Conservation (phyloP, 2,888 invertebrate species). For the Molorchus minor region DNA sequence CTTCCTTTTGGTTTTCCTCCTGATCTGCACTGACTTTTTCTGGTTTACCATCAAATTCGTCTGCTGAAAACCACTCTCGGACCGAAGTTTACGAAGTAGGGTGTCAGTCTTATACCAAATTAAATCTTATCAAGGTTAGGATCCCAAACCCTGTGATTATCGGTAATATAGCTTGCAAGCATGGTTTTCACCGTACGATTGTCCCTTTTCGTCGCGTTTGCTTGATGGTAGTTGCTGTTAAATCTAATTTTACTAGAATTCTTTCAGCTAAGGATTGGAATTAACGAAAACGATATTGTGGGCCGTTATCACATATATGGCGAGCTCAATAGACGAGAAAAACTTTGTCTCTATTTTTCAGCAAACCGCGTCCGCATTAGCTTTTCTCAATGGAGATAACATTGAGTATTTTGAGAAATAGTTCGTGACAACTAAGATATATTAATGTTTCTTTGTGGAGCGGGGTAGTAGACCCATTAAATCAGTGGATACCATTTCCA, state of each 20-base stretch:
- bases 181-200: constrained; percentile 48
- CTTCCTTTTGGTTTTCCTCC: neutral
- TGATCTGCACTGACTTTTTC: neutral
- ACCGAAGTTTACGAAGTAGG: constrained; percentile 34
- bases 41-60: neutral
- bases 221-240: constrained; percentile 23
- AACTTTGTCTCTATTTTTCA: constrained; percentile 23
- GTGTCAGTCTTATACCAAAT: constrained; percentile 34
- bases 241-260: constrained; percentile 6
- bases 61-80: neutral
- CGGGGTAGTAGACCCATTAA: constrained; percentile 23
- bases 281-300: constrained; percentile 22
- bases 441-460: constrained; percentile 16
- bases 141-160: too few species aligned
- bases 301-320: constrained; percentile 27
- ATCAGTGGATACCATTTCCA: constrained; percentile 16
- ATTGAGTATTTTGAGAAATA: constrained; percentile 28
- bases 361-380: constrained; percentile 13
- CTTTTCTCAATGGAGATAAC: constrained; percentile 19
- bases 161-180: constrained; percentile 44
- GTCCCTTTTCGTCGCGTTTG: constrained; percentile 35
- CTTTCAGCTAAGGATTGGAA: constrained; percentile 10
- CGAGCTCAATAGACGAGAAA: constrained; percentile 30
- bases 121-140: constrained; percentile 30
- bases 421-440: constrained; percentile 14